phyloP scores from a whole-genome alignment of 2,888 invertebrate genomes.

The Maniola hyperantus region DNA sequence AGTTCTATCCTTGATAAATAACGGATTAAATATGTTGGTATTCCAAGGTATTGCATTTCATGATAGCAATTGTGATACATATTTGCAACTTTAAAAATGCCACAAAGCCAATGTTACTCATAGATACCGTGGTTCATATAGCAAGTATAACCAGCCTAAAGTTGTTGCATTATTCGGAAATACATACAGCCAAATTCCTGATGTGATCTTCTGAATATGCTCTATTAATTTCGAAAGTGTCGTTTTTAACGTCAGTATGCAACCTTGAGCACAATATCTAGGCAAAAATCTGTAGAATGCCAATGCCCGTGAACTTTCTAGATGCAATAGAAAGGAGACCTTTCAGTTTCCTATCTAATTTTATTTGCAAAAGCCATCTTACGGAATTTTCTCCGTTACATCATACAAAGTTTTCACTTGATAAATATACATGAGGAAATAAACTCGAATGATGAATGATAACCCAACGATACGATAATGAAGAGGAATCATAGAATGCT shows the following conservation, averaged over 20 bases:
- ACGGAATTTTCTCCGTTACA: not conserved
- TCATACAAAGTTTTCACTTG: slow-evolving; percentile 1
- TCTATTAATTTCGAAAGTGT: not conserved
- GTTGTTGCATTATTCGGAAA: not conserved
- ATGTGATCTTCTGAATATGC: not conserved
- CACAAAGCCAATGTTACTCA: not conserved
- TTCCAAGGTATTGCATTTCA: not conserved
- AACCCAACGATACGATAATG: slow-evolving; percentile 64
- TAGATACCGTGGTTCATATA: not conserved
- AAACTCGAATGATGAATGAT: slow-evolving; percentile 62
- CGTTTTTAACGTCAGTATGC: not conserved
- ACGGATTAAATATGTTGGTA: no score
- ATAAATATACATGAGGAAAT: slow-evolving; percentile 51
- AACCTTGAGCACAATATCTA: not conserved
- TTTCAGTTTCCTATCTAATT: not conserved
- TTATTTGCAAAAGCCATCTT: not conserved
- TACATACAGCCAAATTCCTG: not conserved
- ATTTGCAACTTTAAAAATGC: no score
- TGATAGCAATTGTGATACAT: not conserved
- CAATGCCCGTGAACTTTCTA: not conserved
- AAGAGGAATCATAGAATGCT: slow-evolving; percentile 50
- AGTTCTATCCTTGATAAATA: no score
- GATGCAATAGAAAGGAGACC: slow-evolving; percentile 3
- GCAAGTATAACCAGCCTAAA: not conserved
- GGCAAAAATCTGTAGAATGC: not conserved